These are phyloP conservation scores for Apis dorsata DNA, from an alignment of 1,140 invertebrate species.

Conservation along the genomic window DNA sequence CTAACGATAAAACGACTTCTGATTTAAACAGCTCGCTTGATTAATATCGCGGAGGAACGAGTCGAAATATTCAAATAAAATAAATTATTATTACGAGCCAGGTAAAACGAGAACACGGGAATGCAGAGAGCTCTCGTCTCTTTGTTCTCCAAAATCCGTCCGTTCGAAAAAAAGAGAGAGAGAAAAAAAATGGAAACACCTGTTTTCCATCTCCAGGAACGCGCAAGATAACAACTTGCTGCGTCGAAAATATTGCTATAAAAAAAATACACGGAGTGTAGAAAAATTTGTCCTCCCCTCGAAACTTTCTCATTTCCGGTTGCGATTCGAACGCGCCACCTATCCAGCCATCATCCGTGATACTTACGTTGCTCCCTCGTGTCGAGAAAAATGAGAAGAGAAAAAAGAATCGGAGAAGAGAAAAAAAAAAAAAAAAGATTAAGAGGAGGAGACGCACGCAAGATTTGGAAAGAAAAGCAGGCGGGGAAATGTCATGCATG, in stretches of 20 bases:
- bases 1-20: constrained; percentile 22
- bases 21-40: constrained; percentile 17
- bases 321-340: no score
- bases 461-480: not conserved
- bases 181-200: no score
- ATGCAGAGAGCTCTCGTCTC: not conserved
- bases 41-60: constrained; percentile 26
- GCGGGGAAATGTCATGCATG: constrained; percentile 25
- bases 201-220: no score
- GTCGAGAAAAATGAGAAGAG: not conserved
- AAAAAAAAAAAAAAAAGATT: not conserved
- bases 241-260: not conserved
- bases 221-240: not conserved
- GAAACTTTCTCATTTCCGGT: no score
- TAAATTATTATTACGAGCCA: constrained; percentile 11
- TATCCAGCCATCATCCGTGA: no score
- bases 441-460: constrained; percentile 8
- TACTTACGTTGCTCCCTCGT: constrained; percentile 40
- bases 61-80: constrained; percentile 23
- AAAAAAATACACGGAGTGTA: no score
- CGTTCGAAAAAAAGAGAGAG: no score
- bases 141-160: not conserved
- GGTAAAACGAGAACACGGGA: no score
- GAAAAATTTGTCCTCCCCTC: no score
- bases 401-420: not conserved